Percentiles rank a stretch among this genome's conserved stretches.
These are phyloP conservation scores for Orestias chungarensis DNA, from an alignment of 2,797 vertebrate species.

Conservation along the genomic window DNA sequence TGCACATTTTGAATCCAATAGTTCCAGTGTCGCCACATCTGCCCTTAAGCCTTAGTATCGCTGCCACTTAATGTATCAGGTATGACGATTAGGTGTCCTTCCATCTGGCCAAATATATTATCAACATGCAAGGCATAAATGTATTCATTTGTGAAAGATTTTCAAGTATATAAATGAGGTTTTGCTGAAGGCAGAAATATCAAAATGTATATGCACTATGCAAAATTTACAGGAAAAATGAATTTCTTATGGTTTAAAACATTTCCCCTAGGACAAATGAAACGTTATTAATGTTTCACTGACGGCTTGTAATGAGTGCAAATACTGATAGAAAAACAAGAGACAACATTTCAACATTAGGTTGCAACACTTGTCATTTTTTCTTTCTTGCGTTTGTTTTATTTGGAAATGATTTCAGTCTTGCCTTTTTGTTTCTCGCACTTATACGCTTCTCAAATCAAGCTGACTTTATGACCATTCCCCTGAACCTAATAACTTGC, in stretches of 20 bases:
- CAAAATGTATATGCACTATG: background rate
- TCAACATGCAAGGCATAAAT: background rate
- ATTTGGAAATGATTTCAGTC: background rate
- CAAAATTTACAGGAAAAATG: too few species aligned
- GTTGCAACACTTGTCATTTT: background rate
- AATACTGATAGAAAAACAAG: background rate
- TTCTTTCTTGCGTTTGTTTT: background rate
- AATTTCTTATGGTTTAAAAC: background rate
- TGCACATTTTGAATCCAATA: too few species aligned
- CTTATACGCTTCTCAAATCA: background rate
- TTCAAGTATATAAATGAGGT: too few species aligned
- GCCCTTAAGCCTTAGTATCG: background rate
- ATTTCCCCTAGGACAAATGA: too few species aligned
- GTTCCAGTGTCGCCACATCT: background rate
- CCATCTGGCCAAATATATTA: background rate
- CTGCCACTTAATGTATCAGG: background rate
- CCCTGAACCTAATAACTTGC: background rate
- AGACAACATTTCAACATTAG: background rate
- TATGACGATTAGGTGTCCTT: background rate
- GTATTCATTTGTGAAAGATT: too few species aligned
- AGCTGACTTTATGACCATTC: background rate
- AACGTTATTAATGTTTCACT: background rate
- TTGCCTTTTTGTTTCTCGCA: too few species aligned
- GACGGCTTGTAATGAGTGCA: background rate
- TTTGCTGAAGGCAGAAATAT: background rate